Conservation (phyloP, 2,113 vertebrate species). For the Pterocles orientalis region DNA sequence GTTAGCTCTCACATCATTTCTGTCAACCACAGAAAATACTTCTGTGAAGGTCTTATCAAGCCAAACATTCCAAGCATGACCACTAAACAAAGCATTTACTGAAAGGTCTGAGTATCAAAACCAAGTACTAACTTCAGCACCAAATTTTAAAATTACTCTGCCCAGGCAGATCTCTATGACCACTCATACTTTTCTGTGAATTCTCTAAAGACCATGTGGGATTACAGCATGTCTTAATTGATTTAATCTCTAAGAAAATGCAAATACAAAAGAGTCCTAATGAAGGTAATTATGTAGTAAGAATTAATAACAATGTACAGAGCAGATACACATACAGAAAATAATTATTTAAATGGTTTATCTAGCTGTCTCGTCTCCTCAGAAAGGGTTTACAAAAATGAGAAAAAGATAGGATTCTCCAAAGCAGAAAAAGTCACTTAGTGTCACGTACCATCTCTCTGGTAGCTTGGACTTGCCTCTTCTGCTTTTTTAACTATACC, state of each 20-base stretch:
- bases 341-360: not conserved
- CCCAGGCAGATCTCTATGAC: not conserved
- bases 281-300: not conserved
- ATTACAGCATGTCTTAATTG: not conserved
- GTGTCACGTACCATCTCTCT: not conserved
- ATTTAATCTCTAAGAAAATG: not conserved
- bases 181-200: not conserved
- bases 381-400: not conserved
- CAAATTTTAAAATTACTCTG: not conserved
- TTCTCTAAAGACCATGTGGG: not conserved
- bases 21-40: not conserved
- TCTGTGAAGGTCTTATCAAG: not conserved
- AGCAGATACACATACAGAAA: not conserved
- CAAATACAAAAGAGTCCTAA: not conserved
- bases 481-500: not conserved
- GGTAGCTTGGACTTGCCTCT: not conserved
- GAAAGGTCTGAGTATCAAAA: not conserved
- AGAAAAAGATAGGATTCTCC: not conserved
- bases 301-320: not conserved
- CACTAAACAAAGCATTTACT: not conserved
- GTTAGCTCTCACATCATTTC: not conserved
- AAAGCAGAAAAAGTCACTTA: not conserved
- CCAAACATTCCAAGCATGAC: not conserved
- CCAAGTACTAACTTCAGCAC: not conserved
- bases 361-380: not conserved